Evolutionary conservation across 2,888 invertebrate species (phyloP), one percentile per base, ranked within the genome.

Genomic region (Lordiphosa andalusiaca): DNA sequence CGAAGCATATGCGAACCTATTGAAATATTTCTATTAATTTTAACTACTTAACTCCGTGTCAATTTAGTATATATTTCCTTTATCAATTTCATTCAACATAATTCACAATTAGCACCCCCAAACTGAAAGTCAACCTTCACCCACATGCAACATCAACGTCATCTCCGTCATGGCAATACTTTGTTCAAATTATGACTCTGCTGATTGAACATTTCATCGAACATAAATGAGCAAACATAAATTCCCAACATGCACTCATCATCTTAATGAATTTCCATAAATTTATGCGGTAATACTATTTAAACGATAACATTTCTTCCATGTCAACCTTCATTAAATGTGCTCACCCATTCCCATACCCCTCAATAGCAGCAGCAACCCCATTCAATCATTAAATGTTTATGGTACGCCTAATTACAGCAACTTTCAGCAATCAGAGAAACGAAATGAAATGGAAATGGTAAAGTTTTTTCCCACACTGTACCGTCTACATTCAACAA

Each of bases 211-310:
- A 44, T 44, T 44, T 44, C 16, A 44, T 33, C 44, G 44, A 42
- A n/a, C n/a, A n/a, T 42, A 42, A 13, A 42, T 13, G 30, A 30
- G 4, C 16, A 44, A 16, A 3, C 12, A 40, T 21, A 21, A n/a
- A 40, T 44, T 33, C 44, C 56, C 63, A 63, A 51, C 57, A 41
- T 30, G 53, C 50, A 61, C 53, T 70, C 68, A 73, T 71, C 63
- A 75, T 64, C 61, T 64, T 82, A 69, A 82, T 78, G 67, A 67
- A 72, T 76, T 75, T 76, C 69, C 80, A 76, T 78, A 76, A 82
- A 76, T 82, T 82, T 63, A 33, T 69, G 77, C 61, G 63, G 65
- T 74, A 61, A 81, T 81, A 19, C 19, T 19, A 75, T 77, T 81
- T 82, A 74, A 75, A 62, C 82, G 82, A 58, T 69, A 78, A 54